phyloP scores from a whole-genome alignment of 92 coral and sea anemone species.

The Epizoanthus fatuus region DNA sequence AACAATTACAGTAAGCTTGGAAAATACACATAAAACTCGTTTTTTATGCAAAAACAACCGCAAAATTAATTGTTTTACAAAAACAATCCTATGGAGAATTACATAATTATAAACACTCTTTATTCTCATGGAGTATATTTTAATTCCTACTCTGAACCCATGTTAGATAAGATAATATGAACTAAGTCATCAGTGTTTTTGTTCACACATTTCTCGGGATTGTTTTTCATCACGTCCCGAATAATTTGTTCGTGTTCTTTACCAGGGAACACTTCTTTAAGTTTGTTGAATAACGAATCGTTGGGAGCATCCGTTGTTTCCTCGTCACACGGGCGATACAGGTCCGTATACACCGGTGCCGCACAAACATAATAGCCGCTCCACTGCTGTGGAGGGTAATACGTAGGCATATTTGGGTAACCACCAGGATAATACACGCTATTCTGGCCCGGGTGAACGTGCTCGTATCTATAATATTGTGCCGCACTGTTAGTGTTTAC shows the following conservation, averaged over 20 bases:
- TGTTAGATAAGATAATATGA: not conserved
- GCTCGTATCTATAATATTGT: constrained; percentile 1
- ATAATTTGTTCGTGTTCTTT: constrained; percentile 9
- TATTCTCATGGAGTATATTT: too few species aligned
- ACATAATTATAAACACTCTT: too few species aligned
- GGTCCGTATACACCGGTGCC: not conserved
- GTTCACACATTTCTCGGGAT: constrained; percentile 7
- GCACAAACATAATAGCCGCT: constrained; percentile 20
- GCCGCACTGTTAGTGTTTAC: not conserved
- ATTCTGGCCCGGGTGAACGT: not conserved
- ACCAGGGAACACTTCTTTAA: constrained; percentile 19
- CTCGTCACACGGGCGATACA: not conserved
- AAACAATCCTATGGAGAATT: too few species aligned
- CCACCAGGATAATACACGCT: constrained; percentile 8
- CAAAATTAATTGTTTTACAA: too few species aligned
- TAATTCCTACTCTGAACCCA: not conserved
- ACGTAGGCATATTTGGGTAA: not conserved
- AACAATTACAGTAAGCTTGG: too few species aligned
- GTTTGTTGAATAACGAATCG: not conserved
- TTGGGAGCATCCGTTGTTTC: not conserved
- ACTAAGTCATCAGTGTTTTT: not conserved
- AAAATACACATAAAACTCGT: too few species aligned
- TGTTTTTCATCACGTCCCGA: constrained; percentile 14
- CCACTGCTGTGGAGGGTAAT: constrained; percentile 47
- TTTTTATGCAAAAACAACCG: too few species aligned